Evolutionary conservation across 2,797 vertebrate genomes (phyloP), one percentile per base, ranked within the genome.

Genomic region (Okamejei kenojei): DNA sequence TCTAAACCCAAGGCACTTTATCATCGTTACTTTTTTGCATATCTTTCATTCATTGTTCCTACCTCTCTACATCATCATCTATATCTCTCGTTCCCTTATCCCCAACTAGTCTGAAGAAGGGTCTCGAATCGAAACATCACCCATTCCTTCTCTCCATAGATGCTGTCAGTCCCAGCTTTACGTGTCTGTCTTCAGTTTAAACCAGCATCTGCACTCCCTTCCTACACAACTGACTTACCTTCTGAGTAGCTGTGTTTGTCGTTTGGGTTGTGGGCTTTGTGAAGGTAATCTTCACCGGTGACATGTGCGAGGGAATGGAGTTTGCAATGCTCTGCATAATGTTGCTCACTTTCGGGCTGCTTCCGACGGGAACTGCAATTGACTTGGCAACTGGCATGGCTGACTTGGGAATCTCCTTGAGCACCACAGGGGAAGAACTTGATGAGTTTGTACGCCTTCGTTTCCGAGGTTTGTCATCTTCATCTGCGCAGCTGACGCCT

Each of bases 271-370:
- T 97, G 79, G 99, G 99, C 94, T 99, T 99, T 94, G 98, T 99
- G 96, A 99, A 99, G 95, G 99, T 99, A 96, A 99, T 99, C 97
- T 99, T 99, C 94, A 99, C 98, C 1, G 99, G 98, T 77, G 99
- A 99, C 97, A 99, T 98, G 96, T 99, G 99, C 0, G 98, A 98
- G 0, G 99, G 98, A 93, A 99, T 96, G 9, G 99, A 99, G 96
- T 99, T 99, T 95, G 99, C 98, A 93, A 99, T 99, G 96, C 98
- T 99, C 96, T 99, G 99, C 98, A 99, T 99, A 94, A 99, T 98
- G 96, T 98, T 99, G 96, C 98, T 99, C 97, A 99, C 99, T 96
- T 99, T 99, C 93, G 98, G 98, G 96, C 98, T 98, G 95, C 97
- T 97, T 94, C 98, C 97, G 94, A 99, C 97, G 0, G 98, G 98